These are phyloP conservation scores for Trachelus stipa DNA, from an alignment of 2,888 invertebrate species.

Conservation along the genomic window DNA sequence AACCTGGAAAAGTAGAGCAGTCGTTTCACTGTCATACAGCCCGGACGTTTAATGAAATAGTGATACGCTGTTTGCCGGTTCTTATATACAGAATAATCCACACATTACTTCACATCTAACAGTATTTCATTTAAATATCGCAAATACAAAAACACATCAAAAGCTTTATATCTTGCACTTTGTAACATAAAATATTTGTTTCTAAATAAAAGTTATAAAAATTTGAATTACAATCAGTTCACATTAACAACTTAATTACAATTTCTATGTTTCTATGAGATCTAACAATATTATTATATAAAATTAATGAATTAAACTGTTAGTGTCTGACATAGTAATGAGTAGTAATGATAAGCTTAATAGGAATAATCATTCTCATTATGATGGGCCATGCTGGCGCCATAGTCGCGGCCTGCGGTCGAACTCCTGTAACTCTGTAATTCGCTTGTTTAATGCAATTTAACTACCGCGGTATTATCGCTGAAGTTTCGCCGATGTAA, in stretches of 20 bases:
- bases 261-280: background rate
- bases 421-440: slow-evolving; percentile 52
- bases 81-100: background rate
- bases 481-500: slow-evolving; percentile 62
- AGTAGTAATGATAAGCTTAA: background rate
- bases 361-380: background rate
- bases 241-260: background rate
- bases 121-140: background rate
- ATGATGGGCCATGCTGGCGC: background rate
- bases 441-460: slow-evolving; percentile 62
- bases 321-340: background rate
- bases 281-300: background rate
- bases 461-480: slow-evolving; percentile 63
- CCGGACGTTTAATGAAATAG: slow-evolving; percentile 16
- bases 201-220: background rate
- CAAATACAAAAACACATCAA: background rate
- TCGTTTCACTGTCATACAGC: background rate
- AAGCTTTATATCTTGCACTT: background rate
- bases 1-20: background rate
- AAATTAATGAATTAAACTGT: background rate
- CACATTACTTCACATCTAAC: background rate
- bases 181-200: background rate
- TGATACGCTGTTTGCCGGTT: slow-evolving; percentile 20
- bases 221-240: background rate
- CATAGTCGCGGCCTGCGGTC: background rate